These are phyloP conservation scores for Prionchulus punctatus DNA, from an alignment of 2,888 invertebrate species.

Conservation along the genomic window DNA sequence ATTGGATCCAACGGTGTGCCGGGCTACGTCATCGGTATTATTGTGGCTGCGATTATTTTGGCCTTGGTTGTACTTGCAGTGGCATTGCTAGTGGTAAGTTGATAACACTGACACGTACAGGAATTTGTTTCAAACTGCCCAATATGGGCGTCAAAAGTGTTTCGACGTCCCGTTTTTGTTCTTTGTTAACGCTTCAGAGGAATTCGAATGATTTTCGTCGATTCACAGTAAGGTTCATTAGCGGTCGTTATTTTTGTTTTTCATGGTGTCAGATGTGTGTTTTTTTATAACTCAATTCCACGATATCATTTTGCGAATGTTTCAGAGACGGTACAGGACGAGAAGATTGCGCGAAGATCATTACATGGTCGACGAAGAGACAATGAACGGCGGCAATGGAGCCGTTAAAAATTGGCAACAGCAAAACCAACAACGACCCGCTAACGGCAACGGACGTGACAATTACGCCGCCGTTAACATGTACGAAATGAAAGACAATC, in stretches of 20 bases:
- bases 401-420: not conserved
- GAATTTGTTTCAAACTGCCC: too few species aligned
- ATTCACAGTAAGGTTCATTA: too few species aligned
- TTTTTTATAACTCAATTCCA: too few species aligned
- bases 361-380: conserved; percentile 3
- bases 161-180: too few species aligned
- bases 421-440: not conserved
- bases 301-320: too few species aligned
- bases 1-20: not conserved
- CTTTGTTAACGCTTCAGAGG: too few species aligned
- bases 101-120: too few species aligned
- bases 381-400: conserved; percentile 1
- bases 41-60: not conserved
- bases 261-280: too few species aligned
- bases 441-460: not conserved
- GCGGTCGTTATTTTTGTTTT: too few species aligned
- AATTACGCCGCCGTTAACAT: not conserved
- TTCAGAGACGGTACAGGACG: not conserved
- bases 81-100: too few species aligned
- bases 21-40: not conserved
- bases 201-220: too few species aligned
- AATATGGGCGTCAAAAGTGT: too few species aligned
- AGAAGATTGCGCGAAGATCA: not conserved
- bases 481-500: conserved; percentile 3
- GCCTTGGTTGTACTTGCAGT: not conserved